Percentiles rank a stretch among this genome's conserved stretches.
phyloP scores from a whole-genome alignment of 1,140 invertebrate species.

The Brachionus paranguensis region DNA sequence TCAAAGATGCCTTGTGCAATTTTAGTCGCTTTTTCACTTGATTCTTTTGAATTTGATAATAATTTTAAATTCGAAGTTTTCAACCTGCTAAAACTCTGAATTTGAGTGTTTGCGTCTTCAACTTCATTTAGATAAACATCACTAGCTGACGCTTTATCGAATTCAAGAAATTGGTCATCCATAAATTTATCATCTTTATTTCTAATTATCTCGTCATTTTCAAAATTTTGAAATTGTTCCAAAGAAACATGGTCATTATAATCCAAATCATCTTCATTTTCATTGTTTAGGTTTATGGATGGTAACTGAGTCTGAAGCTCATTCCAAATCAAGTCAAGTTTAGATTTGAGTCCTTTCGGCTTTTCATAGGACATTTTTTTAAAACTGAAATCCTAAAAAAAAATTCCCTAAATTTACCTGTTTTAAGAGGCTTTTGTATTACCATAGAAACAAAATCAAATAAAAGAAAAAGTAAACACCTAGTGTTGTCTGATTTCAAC shows the following conservation, averaged over 20 bases:
- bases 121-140: neutral
- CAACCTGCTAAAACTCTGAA: slow-evolving; percentile 11
- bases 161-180: neutral
- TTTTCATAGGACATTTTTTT: neutral
- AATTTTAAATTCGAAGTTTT: slow-evolving; percentile 13
- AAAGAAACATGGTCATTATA: neutral
- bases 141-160: neutral
- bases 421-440: neutral
- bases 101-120: neutral
- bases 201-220: neutral
- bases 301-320: slow-evolving; percentile 1
- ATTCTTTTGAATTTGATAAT: neutral
- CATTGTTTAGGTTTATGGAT: neutral
- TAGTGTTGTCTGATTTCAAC: neutral
- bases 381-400: neutral
- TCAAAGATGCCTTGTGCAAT: slow-evolving; percentile 8
- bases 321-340: slow-evolving; percentile 3
- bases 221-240: neutral
- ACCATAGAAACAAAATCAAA: neutral
- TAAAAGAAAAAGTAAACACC: neutral
- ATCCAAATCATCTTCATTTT: neutral
- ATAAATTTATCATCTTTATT: neutral
- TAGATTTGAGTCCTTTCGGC: neutral
- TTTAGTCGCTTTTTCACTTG: neutral
- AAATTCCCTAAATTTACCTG: neutral